Evolutionary conservation across 2,888 invertebrate species (phyloP).

Genomic region (Hirtodrosophila duncani): DNA sequence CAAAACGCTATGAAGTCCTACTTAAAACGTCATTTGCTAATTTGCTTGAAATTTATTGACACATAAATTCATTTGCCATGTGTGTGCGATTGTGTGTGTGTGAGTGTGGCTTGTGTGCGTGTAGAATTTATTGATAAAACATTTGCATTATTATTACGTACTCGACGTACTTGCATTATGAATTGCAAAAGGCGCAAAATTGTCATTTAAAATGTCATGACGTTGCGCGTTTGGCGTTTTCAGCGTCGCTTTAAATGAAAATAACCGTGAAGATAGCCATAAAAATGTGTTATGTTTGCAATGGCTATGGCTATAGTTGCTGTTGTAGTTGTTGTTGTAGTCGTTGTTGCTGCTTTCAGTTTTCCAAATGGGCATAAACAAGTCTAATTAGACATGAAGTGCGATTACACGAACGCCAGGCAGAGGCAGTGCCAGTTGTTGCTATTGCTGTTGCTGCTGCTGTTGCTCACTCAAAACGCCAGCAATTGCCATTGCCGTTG

Average conservation of each 20-base stretch:
- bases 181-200: slow-evolving; percentile 62
- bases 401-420: slow-evolving; percentile 69
- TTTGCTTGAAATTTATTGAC: slow-evolving; percentile 70
- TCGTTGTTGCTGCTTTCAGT: slow-evolving; percentile 37
- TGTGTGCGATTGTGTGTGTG: slow-evolving; percentile 3
- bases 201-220: slow-evolving; percentile 69
- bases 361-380: slow-evolving; percentile 73
- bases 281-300: slow-evolving; percentile 45
- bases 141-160: slow-evolving; percentile 62
- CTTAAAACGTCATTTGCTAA: slow-evolving; percentile 68
- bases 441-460: slow-evolving; percentile 30
- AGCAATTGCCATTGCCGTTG: slow-evolving; percentile 25
- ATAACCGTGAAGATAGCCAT: slow-evolving; percentile 72
- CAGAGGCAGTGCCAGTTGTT: slow-evolving; percentile 31
- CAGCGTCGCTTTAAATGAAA: slow-evolving; percentile 68
- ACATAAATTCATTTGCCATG: slow-evolving; percentile 65
- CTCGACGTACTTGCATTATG: slow-evolving; percentile 10
- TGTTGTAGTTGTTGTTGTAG: slow-evolving; percentile 21
- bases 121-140: slow-evolving; percentile 70
- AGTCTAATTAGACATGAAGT: slow-evolving; percentile 74
- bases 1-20: slow-evolving; percentile 42
- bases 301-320: slow-evolving; percentile 22
- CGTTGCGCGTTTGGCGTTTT: slow-evolving; percentile 39
- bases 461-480: slow-evolving; percentile 42
- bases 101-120: slow-evolving; percentile 53